phyloP scores from a whole-genome alignment of 2,888 invertebrate genomes.

The Steinernema scapterisci region DNA sequence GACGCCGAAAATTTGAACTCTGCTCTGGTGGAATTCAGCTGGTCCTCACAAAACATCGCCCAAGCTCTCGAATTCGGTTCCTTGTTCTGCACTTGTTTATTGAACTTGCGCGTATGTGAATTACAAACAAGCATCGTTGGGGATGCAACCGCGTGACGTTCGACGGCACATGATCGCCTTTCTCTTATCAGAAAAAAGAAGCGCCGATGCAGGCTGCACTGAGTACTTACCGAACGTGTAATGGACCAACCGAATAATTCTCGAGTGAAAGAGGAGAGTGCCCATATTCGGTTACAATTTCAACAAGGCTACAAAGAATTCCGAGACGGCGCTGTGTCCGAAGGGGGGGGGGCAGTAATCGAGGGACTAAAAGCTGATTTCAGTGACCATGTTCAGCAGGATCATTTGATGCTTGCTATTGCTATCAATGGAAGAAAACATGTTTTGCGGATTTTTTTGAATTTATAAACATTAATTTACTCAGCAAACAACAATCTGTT shows the following conservation, averaged over 20 bases:
- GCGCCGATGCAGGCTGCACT: slow-evolving; percentile 1
- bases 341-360: too few relatives aligned
- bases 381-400: too few relatives aligned
- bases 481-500: too few relatives aligned
- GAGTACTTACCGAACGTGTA: background rate
- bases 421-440: too few relatives aligned
- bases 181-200: slow-evolving; percentile 17
- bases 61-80: background rate
- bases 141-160: slow-evolving; percentile 10
- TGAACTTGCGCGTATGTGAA: background rate
- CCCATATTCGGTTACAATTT: background rate
- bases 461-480: too few relatives aligned
- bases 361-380: too few relatives aligned
- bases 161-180: background rate
- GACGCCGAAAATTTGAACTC: slow-evolving; percentile 5
- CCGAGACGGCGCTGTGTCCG: too few relatives aligned
- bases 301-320: background rate
- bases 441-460: too few relatives aligned
- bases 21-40: background rate
- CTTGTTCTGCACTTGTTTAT: slow-evolving; percentile 9
- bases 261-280: background rate
- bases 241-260: background rate
- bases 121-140: slow-evolving; percentile 20
- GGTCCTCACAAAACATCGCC: background rate
- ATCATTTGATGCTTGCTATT: too few relatives aligned